phyloP scores from a whole-genome alignment of 2,888 invertebrate species.

The Taenaris catops region DNA sequence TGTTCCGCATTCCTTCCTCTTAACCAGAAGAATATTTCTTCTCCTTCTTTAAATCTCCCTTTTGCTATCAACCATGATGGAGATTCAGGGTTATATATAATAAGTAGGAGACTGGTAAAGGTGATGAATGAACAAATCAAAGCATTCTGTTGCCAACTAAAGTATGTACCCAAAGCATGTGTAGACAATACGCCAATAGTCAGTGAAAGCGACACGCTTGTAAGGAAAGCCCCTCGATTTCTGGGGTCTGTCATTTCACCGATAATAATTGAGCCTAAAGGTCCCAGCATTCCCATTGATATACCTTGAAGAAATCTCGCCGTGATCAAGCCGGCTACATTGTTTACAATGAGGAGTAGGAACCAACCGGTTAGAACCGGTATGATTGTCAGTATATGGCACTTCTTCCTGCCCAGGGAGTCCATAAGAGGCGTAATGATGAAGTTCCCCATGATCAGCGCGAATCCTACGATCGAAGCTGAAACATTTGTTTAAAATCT shows the following conservation, averaged over 20 bases:
- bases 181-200: constrained; percentile 81
- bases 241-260: constrained; percentile 81
- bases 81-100: constrained; percentile 81
- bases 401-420: constrained; percentile 74
- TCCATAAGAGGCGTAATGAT: constrained; percentile 79
- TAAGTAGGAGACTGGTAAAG: constrained; percentile 67
- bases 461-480: constrained; percentile 82
- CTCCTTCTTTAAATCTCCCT: constrained; percentile 72
- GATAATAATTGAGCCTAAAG: constrained; percentile 76
- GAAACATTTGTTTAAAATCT: constrained; percentile 44
- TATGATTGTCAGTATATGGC: constrained; percentile 72
- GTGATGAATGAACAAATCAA: constrained; percentile 72
- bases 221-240: constrained; percentile 81
- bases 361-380: constrained; percentile 81
- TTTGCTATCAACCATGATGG: constrained; percentile 82
- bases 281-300: constrained; percentile 77
- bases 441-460: constrained; percentile 80
- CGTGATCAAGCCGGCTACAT: constrained; percentile 57
- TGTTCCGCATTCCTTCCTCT: too few species aligned
- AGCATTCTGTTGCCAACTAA: constrained; percentile 80
- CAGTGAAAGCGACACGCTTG: constrained; percentile 80
- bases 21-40: constrained; percentile 74
- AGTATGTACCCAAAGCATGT: constrained; percentile 81
- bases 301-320: constrained; percentile 77
- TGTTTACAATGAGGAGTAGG: constrained; percentile 65